Conservation (phyloP, 2,888 invertebrate genomes). For the Heliothis peltigera region DNA sequence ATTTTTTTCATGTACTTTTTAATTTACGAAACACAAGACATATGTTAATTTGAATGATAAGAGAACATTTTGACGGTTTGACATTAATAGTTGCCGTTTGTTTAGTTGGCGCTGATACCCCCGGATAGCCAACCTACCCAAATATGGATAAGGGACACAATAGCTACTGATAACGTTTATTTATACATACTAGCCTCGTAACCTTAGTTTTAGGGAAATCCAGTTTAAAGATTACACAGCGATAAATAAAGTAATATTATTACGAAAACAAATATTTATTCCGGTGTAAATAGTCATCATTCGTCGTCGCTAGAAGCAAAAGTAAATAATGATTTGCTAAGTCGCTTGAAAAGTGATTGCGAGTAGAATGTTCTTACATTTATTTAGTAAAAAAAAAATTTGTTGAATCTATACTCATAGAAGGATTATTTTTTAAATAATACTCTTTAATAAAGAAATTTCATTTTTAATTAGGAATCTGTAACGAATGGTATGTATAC, state of each 20-base stretch:
- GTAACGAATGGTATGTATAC: too few relatives aligned
- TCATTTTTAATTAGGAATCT: too few relatives aligned
- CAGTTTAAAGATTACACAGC: conserved; percentile 5
- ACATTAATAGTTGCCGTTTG: too few relatives aligned
- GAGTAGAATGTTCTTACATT: neutral
- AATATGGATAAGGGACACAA: neutral
- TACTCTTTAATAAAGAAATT: too few relatives aligned
- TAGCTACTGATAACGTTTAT: neutral
- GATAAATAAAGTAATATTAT: conserved; percentile 8
- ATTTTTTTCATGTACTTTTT: too few relatives aligned
- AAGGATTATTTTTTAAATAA: too few relatives aligned
- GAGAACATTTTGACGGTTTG: too few relatives aligned
- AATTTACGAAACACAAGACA: too few relatives aligned
- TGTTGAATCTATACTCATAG: too few relatives aligned
- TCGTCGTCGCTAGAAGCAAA: neutral
- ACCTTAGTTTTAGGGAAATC: conserved; percentile 17
- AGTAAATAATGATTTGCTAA: neutral
- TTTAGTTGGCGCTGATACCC: too few relatives aligned
- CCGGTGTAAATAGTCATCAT: neutral
- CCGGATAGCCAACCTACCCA: neutral
- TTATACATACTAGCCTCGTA: neutral
- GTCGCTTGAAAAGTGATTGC: neutral
- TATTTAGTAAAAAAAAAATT: too few relatives aligned
- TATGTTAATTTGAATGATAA: too few relatives aligned
- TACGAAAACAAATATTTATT: neutral